Conservation (phyloP, 2,888 invertebrate species). For the Rosalia funebris region DNA sequence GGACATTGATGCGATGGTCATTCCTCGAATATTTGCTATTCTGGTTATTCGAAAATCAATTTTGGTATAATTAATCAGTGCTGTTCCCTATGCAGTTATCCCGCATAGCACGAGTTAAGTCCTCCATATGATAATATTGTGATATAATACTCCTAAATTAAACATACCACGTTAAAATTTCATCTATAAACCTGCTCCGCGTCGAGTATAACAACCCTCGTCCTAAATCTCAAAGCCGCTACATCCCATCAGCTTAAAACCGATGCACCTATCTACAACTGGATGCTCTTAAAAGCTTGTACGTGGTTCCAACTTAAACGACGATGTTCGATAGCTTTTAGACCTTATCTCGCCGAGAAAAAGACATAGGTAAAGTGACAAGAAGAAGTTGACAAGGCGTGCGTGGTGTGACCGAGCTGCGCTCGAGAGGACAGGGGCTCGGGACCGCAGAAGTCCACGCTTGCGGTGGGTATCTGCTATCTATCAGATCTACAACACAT, state of each 20-base stretch:
- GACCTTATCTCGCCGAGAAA: conserved; percentile 46
- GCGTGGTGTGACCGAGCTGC: conserved; percentile 31
- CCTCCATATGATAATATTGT: too few species aligned
- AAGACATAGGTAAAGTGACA: conserved; percentile 47
- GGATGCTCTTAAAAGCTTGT: conserved; percentile 39
- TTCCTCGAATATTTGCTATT: too few species aligned
- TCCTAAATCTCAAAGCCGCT: conserved; percentile 16
- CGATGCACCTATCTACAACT: conserved; percentile 34
- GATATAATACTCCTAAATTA: background rate
- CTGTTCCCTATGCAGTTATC: too few species aligned
- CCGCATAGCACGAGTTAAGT: too few species aligned
- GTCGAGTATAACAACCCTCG: conserved; percentile 26
- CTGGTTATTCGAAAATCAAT: too few species aligned
- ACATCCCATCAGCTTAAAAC: conserved; percentile 36
- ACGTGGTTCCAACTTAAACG: conserved; percentile 36
- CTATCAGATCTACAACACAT: conserved; percentile 37
- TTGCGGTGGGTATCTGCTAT: conserved; percentile 35
- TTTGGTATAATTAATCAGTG: too few species aligned
- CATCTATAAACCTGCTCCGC: conserved; percentile 8
- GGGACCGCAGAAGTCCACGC: conserved; percentile 35
- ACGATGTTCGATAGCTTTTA: conserved; percentile 46
- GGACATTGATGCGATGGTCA: too few species aligned
- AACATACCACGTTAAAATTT: background rate
- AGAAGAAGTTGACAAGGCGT: conserved; percentile 53
- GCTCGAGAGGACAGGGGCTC: conserved; percentile 5